These are phyloP conservation scores for Petrocephalus sullivani DNA, from an alignment of 2,797 vertebrate genomes.

Conservation along the genomic window DNA sequence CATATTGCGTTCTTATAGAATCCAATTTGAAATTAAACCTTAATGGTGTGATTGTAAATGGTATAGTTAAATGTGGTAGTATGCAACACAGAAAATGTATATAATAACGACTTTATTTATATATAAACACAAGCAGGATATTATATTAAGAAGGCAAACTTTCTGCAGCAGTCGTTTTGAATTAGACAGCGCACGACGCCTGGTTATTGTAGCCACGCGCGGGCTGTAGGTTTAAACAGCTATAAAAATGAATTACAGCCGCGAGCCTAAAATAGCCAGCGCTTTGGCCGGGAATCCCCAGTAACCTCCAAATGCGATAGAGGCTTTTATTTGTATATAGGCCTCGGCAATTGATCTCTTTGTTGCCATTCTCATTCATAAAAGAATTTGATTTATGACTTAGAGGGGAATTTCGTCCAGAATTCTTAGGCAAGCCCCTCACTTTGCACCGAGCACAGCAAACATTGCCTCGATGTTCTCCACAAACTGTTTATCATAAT, in stretches of 20 bases:
- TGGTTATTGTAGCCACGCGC: slow-evolving; percentile 24
- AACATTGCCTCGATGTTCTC: slow-evolving; percentile 23
- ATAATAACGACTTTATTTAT: not conserved
- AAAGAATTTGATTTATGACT: slow-evolving; percentile 96
- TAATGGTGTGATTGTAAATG: not conserved
- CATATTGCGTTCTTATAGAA: not conserved
- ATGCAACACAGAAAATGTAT: not conserved
- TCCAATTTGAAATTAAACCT: not conserved
- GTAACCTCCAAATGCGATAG: slow-evolving; percentile 60
- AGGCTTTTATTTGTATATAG: slow-evolving; percentile 78
- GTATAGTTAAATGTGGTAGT: not conserved
- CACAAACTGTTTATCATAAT: not conserved
- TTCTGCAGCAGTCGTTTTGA: not conserved
- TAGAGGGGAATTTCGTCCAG: slow-evolving; percentile 68
- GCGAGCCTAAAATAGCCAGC: slow-evolving; percentile 46
- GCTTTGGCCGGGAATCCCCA: slow-evolving; percentile 48
- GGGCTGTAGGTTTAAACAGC: slow-evolving; percentile 60
- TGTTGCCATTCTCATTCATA: slow-evolving; percentile 94
- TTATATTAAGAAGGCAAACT: slow-evolving; percentile 12
- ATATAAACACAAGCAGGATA: slow-evolving; percentile 16
- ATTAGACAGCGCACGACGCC: slow-evolving; percentile 14
- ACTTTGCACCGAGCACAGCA: slow-evolving; percentile 42
- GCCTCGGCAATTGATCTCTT: slow-evolving; percentile 89
- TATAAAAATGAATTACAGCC: slow-evolving; percentile 70
- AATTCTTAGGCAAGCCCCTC: slow-evolving; percentile 46